These are phyloP conservation scores for Saturnia pavonia DNA, from an alignment of 2,888 invertebrate genomes.

Conservation along the genomic window DNA sequence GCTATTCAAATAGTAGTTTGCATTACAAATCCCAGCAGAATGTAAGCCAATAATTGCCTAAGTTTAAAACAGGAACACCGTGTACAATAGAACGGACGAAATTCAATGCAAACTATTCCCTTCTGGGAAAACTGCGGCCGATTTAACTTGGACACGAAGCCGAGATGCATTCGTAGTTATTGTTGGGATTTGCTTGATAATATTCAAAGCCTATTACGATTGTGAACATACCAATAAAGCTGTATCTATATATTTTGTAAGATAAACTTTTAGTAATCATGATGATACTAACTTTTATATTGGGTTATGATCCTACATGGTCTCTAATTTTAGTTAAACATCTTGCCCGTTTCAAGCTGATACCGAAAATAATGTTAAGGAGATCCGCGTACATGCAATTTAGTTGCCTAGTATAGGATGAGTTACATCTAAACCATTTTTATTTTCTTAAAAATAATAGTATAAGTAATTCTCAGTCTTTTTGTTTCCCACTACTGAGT, in stretches of 20 bases:
- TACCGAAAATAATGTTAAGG: too few relatives aligned
- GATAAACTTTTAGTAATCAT: neutral
- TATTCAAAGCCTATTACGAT: slow-evolving; percentile 10
- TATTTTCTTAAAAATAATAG: too few relatives aligned
- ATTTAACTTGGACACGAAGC: slow-evolving; percentile 17
- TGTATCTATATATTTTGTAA: neutral
- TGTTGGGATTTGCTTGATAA: slow-evolving; percentile 12
- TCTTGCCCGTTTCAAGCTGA: too few relatives aligned
- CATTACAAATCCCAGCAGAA: neutral
- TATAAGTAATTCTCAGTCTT: too few relatives aligned
- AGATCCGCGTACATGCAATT: too few relatives aligned
- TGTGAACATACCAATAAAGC: neutral
- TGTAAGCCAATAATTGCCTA: slow-evolving; percentile 17
- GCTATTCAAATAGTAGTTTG: neutral
- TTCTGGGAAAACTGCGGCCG: slow-evolving; percentile 18
- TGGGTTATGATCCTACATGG: neutral
- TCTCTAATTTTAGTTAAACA: too few relatives aligned
- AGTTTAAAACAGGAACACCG: slow-evolving; percentile 18
- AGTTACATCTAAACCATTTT: too few relatives aligned
- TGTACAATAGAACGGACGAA: slow-evolving; percentile 18
- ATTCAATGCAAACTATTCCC: slow-evolving; percentile 22
- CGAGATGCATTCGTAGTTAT: slow-evolving; percentile 15
- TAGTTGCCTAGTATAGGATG: too few relatives aligned
- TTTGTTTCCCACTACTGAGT: too few relatives aligned
- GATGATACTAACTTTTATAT: neutral